Base-by-base conservation (phyloP, 1,140 invertebrate species). In the Rhynchophorus ferrugineus region DNA sequence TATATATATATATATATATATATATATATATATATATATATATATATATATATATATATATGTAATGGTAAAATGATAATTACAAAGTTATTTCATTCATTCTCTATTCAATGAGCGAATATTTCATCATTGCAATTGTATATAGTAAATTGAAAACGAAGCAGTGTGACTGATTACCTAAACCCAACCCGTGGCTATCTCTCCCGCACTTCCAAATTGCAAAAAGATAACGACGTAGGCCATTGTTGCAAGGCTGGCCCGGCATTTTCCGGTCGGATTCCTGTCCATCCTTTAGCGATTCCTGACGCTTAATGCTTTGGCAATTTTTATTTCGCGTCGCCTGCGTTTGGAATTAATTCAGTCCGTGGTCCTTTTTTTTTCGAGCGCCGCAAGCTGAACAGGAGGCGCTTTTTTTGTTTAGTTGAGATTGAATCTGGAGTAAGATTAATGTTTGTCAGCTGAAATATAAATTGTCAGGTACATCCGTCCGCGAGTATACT, bases 391-490 rank as follows among this genome's bases (percentile, higher is more conserved):
- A 37, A n/a, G 17, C 17, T 13, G n/a, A 37, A 37, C 13, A 13
- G 17, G 13, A 16, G 14, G n/a, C n/a, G 6, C n/a, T 9, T 37
- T 37, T 36, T 36, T 37, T 37, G 35, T 37, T 37, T 37, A 37
- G 14, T 16, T 37, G 13, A 16, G 17, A 37, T 37, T 16, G 35
- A 37, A 16, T 37, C 17, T 16, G 14, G 35, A 37, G n/a, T 16
- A 37, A 37, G 35, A 37, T 37, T 37, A 37, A 37, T 37, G 35
- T 37, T 5, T 11, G 14, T n/a, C 35, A 13, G 35, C n/a, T n/a
- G n/a, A n/a, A n/a, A n/a, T n/a, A n/a, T n/a, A 16, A 37, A 16
- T 37, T 37, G 35, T 37, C 35, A 37, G 35, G 35, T 13, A 37
- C 35, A 13, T 16, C 13, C 17, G 35, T 9, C 14, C 13, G 13